Evolutionary conservation across 2,888 invertebrate genomes (phyloP).

Genomic region (Scaeva pyrastri): DNA sequence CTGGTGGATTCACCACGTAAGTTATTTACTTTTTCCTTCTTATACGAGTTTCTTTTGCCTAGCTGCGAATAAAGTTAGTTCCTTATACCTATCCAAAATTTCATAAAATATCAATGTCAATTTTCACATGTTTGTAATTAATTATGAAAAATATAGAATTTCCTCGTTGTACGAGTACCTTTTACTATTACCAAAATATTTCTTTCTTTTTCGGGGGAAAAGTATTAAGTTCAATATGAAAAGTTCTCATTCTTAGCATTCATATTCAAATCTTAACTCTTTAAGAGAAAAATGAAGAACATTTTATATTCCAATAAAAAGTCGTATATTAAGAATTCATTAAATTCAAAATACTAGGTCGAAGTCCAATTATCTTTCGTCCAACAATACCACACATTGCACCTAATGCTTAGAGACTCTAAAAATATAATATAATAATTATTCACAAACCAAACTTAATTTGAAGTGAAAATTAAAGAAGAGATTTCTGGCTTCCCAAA

Average conservation of each 20-base stretch:
- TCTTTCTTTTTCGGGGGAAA: background rate
- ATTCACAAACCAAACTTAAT: too few relatives aligned
- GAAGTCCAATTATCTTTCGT: too few relatives aligned
- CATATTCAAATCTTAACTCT: background rate
- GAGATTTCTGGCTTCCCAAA: too few relatives aligned
- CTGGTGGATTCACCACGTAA: slow-evolving; percentile 94
- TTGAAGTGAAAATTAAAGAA: too few relatives aligned
- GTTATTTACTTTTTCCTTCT: slow-evolving; percentile 81
- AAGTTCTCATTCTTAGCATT: background rate
- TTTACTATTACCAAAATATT: background rate
- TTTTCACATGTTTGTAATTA: background rate
- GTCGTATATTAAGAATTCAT: too few relatives aligned
- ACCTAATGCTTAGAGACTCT: too few relatives aligned
- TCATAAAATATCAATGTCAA: slow-evolving; percentile 25
- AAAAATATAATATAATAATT: too few relatives aligned
- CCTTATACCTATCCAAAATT: background rate
- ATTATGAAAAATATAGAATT: slow-evolving; percentile 6
- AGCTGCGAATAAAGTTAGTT: background rate
- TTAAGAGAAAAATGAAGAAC: too few relatives aligned
- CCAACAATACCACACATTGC: too few relatives aligned
- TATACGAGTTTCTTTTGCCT: background rate
- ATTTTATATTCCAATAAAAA: too few relatives aligned
- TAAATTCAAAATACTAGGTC: too few relatives aligned
- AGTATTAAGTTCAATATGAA: background rate
- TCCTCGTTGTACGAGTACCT: background rate